Evolutionary conservation across 2,888 invertebrate species (phyloP), one percentile per base, ranked within the genome.

Genomic region (Agrilus mali): DNA sequence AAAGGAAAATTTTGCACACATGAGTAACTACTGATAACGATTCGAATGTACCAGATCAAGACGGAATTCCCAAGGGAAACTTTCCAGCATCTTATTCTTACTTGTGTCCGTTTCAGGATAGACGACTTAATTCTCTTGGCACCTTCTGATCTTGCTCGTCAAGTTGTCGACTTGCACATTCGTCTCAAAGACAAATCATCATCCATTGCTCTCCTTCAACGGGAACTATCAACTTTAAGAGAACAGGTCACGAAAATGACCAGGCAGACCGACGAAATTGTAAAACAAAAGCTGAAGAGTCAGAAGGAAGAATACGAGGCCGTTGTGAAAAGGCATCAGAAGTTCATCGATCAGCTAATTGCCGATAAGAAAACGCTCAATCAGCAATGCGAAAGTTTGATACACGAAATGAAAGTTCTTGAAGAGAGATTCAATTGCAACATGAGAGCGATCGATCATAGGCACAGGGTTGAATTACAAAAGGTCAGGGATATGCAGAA

Each of bases 301-400:
- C 77, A 80, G 53, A 80, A 80, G 58, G 73, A 77, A 17, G 86
- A 87, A 53, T 85, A 81, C 54, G 86, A 87, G 55, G 72, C 63
- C 2, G 74, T 82, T 1, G 76, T 88, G 16, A 77, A 80, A 50
- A 71, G 88, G 12, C 88, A 88, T 59, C 88, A 89, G 59, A 82
- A 75, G 47, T 87, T 88, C 52, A 86, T 88, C 38, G 87, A 88
- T 58, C 84, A 82, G 69, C 60, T 89, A 38, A 79, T 88, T 47
- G 76, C 77, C 44, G 89, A 89, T 59, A 89, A 89, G 65, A 82
- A 81, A 48, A 73, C 78, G 0, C 60, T 88, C 14, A 84, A 82
- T 53, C 82, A 86, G 49, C 80, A 81, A 51, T 82, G 82, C 51
- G 80, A 83, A 55, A 73, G 75, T 45, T 56, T 83, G n/a, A 74